These are phyloP conservation scores for Triops cancriformis DNA, from an alignment of 1,140 invertebrate species.

Conservation along the genomic window DNA sequence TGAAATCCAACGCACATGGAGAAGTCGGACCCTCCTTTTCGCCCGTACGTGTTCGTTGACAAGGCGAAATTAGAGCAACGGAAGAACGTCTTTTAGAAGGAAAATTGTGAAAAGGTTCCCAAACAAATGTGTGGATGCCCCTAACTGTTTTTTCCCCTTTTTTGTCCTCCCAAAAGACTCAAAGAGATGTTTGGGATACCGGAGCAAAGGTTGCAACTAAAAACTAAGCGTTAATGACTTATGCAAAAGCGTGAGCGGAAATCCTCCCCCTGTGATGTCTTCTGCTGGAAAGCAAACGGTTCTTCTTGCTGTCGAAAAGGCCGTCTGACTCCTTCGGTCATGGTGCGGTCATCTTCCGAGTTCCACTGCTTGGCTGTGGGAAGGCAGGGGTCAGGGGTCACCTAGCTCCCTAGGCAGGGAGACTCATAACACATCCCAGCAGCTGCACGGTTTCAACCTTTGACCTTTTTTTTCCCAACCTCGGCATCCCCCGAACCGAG, in stretches of 20 bases:
- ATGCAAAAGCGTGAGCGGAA: constrained; percentile 11
- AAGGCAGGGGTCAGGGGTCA: neutral
- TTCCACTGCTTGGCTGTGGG: neutral
- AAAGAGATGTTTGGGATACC: constrained; percentile 2
- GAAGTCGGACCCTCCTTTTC: neutral
- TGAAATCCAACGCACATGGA: neutral
- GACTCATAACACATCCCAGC: neutral
- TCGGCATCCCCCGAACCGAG: neutral
- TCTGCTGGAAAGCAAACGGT: neutral
- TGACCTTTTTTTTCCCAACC: constrained; percentile 11
- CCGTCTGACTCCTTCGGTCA: neutral
- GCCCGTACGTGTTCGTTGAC: neutral
- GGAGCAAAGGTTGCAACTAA: constrained; percentile 9
- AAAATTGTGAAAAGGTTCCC: neutral
- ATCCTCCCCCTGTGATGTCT: neutral
- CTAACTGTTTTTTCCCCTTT: neutral
- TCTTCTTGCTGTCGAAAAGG: neutral
- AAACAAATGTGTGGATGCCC: neutral
- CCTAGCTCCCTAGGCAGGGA: neutral
- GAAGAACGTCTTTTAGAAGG: no score
- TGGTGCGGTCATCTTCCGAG: constrained; percentile 12
- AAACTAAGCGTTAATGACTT: constrained; percentile 14
- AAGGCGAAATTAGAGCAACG: no score
- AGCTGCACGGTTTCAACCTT: constrained; percentile 12
- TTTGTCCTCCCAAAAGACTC: neutral